Percentiles rank a stretch among this genome's conserved stretches.
These are phyloP conservation scores for Nibea coibor DNA, from an alignment of 2,113 vertebrate species.

Conservation along the genomic window DNA sequence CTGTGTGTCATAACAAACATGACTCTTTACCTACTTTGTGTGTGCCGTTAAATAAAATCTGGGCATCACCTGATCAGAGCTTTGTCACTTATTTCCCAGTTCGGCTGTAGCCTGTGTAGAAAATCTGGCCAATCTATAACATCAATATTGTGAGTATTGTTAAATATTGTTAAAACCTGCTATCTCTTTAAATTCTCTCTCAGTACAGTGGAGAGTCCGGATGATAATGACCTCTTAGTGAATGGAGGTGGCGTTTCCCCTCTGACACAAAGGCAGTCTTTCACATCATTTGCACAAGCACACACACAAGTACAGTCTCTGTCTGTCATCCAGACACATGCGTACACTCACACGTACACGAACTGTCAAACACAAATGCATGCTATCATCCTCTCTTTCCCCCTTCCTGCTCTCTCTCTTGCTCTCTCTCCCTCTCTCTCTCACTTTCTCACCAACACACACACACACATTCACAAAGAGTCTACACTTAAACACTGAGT, in stretches of 20 bases:
- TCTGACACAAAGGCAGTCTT: conserved; percentile 75
- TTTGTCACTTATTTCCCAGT: background rate
- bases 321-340: conserved; percentile 45
- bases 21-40: conserved; percentile 43
- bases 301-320: conserved; percentile 55
- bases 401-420: background rate
- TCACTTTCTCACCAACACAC: conserved; percentile 41
- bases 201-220: conserved; percentile 53
- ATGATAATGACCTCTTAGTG: conserved; percentile 70
- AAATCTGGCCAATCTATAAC: background rate
- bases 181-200: conserved; percentile 45
- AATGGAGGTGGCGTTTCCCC: conserved; percentile 71
- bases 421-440: background rate
- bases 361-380: conserved; percentile 47
- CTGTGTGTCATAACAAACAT: conserved; percentile 46
- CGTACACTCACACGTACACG: conserved; percentile 45
- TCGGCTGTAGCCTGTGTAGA: background rate
- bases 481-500: conserved; percentile 63
- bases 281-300: conserved; percentile 43
- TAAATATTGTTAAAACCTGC: conserved; percentile 34
- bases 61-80: background rate
- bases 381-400: conserved; percentile 35
- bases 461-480: conserved; percentile 59
- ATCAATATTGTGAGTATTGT: background rate
- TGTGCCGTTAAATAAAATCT: background rate